phyloP scores from a whole-genome alignment of 2,113 vertebrate species.

The Dolichotis patagonum region DNA sequence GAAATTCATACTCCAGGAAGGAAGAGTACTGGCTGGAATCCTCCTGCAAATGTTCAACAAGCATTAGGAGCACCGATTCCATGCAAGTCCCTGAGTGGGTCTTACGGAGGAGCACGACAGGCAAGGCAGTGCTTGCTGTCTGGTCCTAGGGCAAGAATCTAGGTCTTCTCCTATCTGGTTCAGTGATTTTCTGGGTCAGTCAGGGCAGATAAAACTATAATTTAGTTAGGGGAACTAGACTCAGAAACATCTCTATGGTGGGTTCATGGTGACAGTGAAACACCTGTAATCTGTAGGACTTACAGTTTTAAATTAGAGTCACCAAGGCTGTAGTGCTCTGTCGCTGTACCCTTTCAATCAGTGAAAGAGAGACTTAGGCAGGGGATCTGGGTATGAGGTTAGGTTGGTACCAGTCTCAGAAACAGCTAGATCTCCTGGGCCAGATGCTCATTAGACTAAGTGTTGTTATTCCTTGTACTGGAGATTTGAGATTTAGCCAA shows the following conservation, averaged over 20 bases:
- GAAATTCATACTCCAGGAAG: background rate
- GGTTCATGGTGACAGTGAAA: background rate
- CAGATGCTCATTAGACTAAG: background rate
- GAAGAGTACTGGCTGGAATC: background rate
- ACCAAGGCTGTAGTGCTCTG: background rate
- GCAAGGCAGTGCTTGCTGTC: background rate
- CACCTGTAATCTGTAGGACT: background rate
- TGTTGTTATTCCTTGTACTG: background rate
- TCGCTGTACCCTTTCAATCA: background rate
- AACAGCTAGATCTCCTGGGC: background rate
- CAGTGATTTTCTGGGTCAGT: background rate
- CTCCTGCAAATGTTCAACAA: background rate
- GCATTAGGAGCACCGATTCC: background rate
- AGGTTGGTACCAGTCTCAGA: background rate
- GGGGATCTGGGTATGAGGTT: background rate
- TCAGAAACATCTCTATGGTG: background rate
- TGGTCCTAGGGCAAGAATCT: background rate
- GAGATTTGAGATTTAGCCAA: background rate
- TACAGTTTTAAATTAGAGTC: background rate
- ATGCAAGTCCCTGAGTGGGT: background rate
- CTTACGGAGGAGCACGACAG: background rate
- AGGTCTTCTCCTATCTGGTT: background rate
- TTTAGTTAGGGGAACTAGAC: background rate
- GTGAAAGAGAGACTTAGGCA: background rate
- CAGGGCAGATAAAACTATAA: slow-evolving; percentile 10